phyloP scores from a whole-genome alignment of 2,113 vertebrate genomes.

The Piprites chloris region DNA sequence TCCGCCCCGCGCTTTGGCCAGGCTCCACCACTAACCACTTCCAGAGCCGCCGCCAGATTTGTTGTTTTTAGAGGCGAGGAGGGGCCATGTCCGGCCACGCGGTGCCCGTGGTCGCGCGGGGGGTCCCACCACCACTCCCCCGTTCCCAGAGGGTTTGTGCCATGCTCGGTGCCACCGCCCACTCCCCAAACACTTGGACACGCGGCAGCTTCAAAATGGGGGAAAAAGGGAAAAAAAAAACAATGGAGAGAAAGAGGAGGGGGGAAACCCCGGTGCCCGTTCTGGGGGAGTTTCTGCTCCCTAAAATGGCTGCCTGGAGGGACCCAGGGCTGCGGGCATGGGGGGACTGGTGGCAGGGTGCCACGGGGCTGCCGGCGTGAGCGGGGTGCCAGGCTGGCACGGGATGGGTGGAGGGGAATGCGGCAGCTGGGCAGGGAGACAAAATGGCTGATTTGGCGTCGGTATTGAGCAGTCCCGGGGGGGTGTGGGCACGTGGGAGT shows the following conservation, averaged over 20 bases:
- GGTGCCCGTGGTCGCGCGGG: not conserved
- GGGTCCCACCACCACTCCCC: not conserved
- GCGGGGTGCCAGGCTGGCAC: slow-evolving; percentile 25
- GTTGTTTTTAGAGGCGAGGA: slow-evolving; percentile 31
- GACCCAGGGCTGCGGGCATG: not conserved
- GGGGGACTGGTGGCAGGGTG: not conserved
- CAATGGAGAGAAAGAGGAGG: not conserved
- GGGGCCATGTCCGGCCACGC: not conserved
- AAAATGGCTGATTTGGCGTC: slow-evolving; percentile 58
- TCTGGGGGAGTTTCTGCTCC: slow-evolving; percentile 12
- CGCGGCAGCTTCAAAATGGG: accelerated
- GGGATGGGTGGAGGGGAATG: not conserved
- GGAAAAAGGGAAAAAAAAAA: not conserved
- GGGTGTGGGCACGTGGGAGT: not conserved
- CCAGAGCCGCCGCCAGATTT: slow-evolving; percentile 1
- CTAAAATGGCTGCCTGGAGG: slow-evolving; percentile 72
- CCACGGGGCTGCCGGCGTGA: not conserved
- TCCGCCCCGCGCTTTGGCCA: not conserved
- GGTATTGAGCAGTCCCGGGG: not conserved
- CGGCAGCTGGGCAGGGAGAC: not conserved
- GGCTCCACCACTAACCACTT: slow-evolving; percentile 31
- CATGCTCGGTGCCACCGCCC: accelerated
- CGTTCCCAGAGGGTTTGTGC: not conserved
- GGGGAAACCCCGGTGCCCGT: not conserved
- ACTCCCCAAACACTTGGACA: accelerated